phyloP scores from a whole-genome alignment of 2,797 vertebrate species.

The Rhincodon typus region DNA sequence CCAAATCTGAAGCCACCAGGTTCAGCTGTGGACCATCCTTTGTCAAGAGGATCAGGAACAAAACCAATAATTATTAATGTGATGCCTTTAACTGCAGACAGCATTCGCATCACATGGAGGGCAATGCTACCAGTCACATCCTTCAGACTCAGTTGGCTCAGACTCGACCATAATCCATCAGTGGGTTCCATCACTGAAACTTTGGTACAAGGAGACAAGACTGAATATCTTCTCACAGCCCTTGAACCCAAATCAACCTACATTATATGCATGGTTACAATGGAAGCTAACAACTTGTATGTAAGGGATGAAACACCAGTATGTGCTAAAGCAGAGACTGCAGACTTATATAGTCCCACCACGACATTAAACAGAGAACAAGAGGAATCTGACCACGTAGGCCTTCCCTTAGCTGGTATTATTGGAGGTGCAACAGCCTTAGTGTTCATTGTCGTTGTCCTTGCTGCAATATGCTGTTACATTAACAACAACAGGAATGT shows the following conservation, averaged over 20 bases:
- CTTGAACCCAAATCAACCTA: slow-evolving; percentile 81
- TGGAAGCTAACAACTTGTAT: slow-evolving; percentile 64
- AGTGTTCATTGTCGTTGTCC: slow-evolving; percentile 75
- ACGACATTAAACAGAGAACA: slow-evolving; percentile 59
- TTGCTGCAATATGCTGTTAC: slow-evolving; percentile 81
- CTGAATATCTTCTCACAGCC: slow-evolving; percentile 79
- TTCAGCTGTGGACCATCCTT: slow-evolving; percentile 70
- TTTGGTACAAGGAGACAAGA: slow-evolving; percentile 77
- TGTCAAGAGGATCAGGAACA: slow-evolving; percentile 68
- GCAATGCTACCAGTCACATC: slow-evolving; percentile 73
- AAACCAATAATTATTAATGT: slow-evolving; percentile 79
- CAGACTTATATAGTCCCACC: slow-evolving; percentile 55
- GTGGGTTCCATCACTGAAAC: slow-evolving; percentile 89
- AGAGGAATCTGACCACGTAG: slow-evolving; percentile 56
- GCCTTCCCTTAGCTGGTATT: slow-evolving; percentile 76
- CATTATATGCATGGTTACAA: slow-evolving; percentile 84
- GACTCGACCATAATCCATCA: slow-evolving; percentile 71
- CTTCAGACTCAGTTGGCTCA: slow-evolving; percentile 81
- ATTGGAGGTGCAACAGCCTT: slow-evolving; percentile 77
- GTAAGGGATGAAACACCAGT: slow-evolving; percentile 69
- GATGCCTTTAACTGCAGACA: slow-evolving; percentile 78
- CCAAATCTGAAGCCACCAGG: slow-evolving; percentile 74
- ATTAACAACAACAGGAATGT: slow-evolving; percentile 70
- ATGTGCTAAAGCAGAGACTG: slow-evolving; percentile 82
- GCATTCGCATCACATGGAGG: slow-evolving; percentile 81